Evolutionary conservation across 1,140 invertebrate species (phyloP), one percentile per base, ranked within the genome.

Genomic region (Bursaphelenchus mucronatus): DNA sequence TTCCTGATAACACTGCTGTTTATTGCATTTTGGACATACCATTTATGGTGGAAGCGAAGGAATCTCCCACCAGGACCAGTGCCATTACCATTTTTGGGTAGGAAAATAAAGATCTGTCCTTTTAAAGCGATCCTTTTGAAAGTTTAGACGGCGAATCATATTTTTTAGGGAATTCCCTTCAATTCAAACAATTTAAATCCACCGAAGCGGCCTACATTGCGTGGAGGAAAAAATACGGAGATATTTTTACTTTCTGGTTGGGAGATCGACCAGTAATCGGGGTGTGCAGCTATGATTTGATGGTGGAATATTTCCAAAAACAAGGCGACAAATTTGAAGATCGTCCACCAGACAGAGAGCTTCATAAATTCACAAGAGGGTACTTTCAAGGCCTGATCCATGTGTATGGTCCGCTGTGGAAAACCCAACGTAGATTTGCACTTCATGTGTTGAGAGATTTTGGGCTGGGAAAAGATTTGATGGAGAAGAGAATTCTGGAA

Each of bases 401-500:
- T 13, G 65, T 65, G 10, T 64, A 73, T 13, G 69, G 69, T 4
- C n/a, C 67, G 19, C 17, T 68, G 17, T 71, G 70, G 70, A 15
- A 51, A 39, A 70, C 68, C 39, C 49, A 67, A 39, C 43, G 70
- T n/a, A 53, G 70, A 9, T 73, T 71, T 57, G 59, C 66, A 43
- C 40, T 71, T 5, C 70, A 73, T 43, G 66, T 73, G 40, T 73
- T 71, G 40, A 66, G 70, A 43, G 66, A 71, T 69, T 73, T 71
- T 64, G 70, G 70, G 6, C 50, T 71, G 13, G 70, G 70, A n/a
- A 71, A 69, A 17, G 73, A 71, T 64, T 39, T 71, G 30, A 71
- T 71, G 69, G 52, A 71, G 39, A 54, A 73, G 39, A 43, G 61
- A 15, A 66, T 73, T 8, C 17, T 13, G 3, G 40, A 19, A 6